Evolutionary conservation across 2,888 invertebrate species (phyloP).

Genomic region (Macrophya annulata): DNA sequence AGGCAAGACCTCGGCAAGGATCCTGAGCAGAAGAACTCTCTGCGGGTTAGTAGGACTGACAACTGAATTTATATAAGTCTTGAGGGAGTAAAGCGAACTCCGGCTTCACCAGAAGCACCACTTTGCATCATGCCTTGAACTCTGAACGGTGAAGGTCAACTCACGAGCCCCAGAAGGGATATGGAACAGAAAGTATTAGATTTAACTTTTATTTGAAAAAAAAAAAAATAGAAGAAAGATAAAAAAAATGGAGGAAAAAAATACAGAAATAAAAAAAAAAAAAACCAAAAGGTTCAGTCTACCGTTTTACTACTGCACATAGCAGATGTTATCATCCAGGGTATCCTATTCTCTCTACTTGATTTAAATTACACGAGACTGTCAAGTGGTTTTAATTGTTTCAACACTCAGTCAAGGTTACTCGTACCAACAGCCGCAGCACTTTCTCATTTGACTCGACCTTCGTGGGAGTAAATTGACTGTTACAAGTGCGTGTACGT

Average conservation of each 20-base stretch:
- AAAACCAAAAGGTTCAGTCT: neutral
- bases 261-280: neutral
- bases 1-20: neutral
- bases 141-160: conserved; percentile 32
- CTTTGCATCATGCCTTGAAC: conserved; percentile 46
- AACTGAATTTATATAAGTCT: conserved; percentile 58
- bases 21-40: conserved; percentile 36
- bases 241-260: too few relatives aligned
- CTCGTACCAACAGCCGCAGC: neutral
- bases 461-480: neutral
- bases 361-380: neutral
- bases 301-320: too few relatives aligned
- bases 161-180: conserved; percentile 8
- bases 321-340: neutral
- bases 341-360: neutral
- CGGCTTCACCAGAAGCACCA: conserved; percentile 34
- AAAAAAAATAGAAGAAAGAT: neutral
- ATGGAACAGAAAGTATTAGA: neutral
- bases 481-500: neutral
- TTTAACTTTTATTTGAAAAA: neutral
- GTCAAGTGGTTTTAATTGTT: conserved; percentile 39
- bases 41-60: conserved; percentile 55
- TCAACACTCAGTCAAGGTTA: conserved; percentile 27
- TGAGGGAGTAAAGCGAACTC: conserved; percentile 27
- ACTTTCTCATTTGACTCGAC: neutral